phyloP scores from a whole-genome alignment of 64 coral and sea anemone genomes.

The Anthopleura sola region DNA sequence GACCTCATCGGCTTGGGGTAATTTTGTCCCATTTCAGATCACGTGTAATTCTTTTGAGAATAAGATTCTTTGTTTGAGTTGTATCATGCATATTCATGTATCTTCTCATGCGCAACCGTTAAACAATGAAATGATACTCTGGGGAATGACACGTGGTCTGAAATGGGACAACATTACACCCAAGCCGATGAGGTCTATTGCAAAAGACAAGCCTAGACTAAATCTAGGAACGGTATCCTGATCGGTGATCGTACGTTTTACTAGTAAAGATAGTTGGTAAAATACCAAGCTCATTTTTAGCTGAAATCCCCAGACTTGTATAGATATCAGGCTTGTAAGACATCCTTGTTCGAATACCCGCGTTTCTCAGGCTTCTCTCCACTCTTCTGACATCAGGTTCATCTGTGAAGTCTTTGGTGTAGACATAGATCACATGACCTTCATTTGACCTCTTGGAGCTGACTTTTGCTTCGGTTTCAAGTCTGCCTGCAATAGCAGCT shows the following conservation, averaged over 20 bases:
- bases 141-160: too few relatives aligned
- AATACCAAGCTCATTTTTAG: constrained; percentile 6
- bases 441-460: background rate
- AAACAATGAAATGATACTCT: too few relatives aligned
- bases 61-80: too few relatives aligned
- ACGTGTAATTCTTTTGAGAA: too few relatives aligned
- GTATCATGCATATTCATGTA: too few relatives aligned
- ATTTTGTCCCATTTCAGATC: too few relatives aligned
- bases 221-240: background rate
- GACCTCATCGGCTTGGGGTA: too few relatives aligned
- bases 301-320: constrained; percentile 11
- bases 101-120: too few relatives aligned
- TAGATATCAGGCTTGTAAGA: constrained; percentile 32
- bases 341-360: background rate
- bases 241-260: background rate
- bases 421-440: constrained; percentile 8
- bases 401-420: constrained; percentile 31
- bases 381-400: background rate
- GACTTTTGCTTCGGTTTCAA: constrained; percentile 12
- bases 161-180: too few relatives aligned
- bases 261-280: background rate
- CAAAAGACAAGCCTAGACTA: background rate
- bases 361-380: background rate
- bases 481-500: background rate
- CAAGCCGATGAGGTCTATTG: too few relatives aligned